Base-by-base conservation (phyloP, 2,888 invertebrate species). In the Listrodromus nycthemerus region DNA sequence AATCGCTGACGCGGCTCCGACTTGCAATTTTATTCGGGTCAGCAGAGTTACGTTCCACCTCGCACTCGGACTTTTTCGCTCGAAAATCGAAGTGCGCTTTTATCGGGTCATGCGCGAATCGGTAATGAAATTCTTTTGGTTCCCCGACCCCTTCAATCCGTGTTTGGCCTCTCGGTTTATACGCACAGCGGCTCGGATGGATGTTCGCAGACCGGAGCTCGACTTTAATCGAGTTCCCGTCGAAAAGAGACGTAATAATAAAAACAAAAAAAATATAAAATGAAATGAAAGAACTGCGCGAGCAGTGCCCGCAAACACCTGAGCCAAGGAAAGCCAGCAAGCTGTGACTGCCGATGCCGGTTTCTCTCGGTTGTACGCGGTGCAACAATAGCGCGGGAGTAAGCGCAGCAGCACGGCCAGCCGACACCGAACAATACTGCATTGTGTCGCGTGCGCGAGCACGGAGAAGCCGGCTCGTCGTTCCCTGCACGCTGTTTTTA, bases 341-440 rank as follows among this genome's bases (percentile, higher is more conserved):
- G 58, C 55, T 65, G 58, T 65, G 80, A 58, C 75, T 79, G 50
- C 80, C 55, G 69, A 52, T 70, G 75, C 67, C 67, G 33, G 55
- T 50, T 48, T 45, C 63, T 65, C 48, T 63, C 71, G 55, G 21
- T 41, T 37, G 19, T 58, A 41, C 69, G 30, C 33, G 48, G 61
- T 70, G 37, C 19, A 84, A 61, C 82, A 75, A 82, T 84, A 75
- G 75, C 79, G 75, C 79, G 71, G 45, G 70, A 66, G 69, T 74
- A 82, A 80, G 83, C 67, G 74, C 71, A 67, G 83, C 71, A 83
- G 81, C 84, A 83, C 82, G 75, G 74, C 84, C 85, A 86, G 77
- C 85, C 84, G 83, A 85, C 84, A 75, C 58, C 84, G 78, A 86
- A 88, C 88, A 88, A 88, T 88, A 66, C 87, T 69, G 83, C 84